phyloP scores from a whole-genome alignment of 2,888 invertebrate species.

The Xestia xanthographa region DNA sequence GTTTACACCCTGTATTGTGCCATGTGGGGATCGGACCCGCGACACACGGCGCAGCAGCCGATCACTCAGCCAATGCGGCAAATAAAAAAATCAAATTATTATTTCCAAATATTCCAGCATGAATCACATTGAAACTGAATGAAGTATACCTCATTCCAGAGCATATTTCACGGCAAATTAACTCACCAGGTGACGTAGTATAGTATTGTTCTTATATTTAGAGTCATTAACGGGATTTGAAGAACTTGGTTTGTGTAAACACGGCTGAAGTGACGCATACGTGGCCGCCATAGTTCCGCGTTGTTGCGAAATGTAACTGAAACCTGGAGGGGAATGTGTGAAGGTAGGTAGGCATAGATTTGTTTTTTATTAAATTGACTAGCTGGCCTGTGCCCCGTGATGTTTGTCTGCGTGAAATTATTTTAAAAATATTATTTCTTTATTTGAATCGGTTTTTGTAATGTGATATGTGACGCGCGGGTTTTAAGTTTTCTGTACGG shows the following conservation, averaged over 20 bases:
- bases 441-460: too few species aligned
- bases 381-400: not conserved
- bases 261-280: conserved; percentile 50
- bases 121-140: conserved; percentile 24
- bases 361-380: not conserved
- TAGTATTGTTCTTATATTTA: conserved; percentile 59
- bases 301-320: conserved; percentile 32
- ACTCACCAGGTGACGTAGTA: conserved; percentile 16
- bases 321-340: not conserved
- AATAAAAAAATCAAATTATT: not conserved
- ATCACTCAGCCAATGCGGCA: too few species aligned
- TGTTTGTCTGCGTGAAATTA: too few species aligned
- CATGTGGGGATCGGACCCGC: too few species aligned
- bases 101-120: conserved; percentile 1
- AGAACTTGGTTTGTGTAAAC: conserved; percentile 41
- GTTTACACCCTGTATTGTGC: too few species aligned
- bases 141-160: conserved; percentile 2
- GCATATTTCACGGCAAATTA: conserved; percentile 46
- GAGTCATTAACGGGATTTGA: conserved; percentile 58
- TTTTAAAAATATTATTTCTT: too few species aligned
- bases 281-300: conserved; percentile 49
- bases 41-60: too few species aligned
- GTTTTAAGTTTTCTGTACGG: too few species aligned
- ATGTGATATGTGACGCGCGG: too few species aligned
- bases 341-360: not conserved